Base-by-base conservation (phyloP, 2,113 vertebrate species). In the Brachypodius melanocephalos region DNA sequence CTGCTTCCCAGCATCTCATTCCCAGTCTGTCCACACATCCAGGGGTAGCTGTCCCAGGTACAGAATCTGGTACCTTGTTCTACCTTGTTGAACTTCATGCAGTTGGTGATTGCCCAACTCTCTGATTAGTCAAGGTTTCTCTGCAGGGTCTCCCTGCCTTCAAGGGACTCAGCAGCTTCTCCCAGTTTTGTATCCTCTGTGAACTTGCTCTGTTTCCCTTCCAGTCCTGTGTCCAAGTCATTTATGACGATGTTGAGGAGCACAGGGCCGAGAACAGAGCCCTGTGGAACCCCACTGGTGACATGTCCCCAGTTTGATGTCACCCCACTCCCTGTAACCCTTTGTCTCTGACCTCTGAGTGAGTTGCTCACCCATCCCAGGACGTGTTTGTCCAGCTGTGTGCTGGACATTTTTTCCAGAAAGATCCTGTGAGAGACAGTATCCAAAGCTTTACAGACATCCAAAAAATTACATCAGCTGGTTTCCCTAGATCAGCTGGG, bases 281-380 rank as follows among this genome's bases (percentile, higher is more conserved):
- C 29, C 42, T 48, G 29, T 12, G 14, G 49, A 65, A 29, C 18
- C 5, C n/a, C 40, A 3, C 17, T 6, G 12, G 22, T 18, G 40
- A 55, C 49, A 63, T 22, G 12, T n/a, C 18, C 21, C 58, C 28
- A 38, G 40, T 2, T 48, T 54, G 40, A 54, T 55, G 58, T 46
- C 49, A 55, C 48, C n/a, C 1, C 68, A 46, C 28, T 73, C 58
- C 5, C 48, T 65, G 42, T 12, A 65, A 15, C 68, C 29, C 58
- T 55, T 38, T 46, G n/a, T 29, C 24, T 18, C 81, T 9, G 22
- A 28, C 15, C n/a, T 0, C 0, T 57, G 49, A 29, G 16, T 49
- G 59, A 48, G 15, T 1, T 48, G 9, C 15, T 57, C 59, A 65
- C 34, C 8, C 29, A 48, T 40, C 10, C 24, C 42, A 48, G 25